phyloP scores from a whole-genome alignment of 2,888 invertebrate species.

The Dromius quadrimaculatus region DNA sequence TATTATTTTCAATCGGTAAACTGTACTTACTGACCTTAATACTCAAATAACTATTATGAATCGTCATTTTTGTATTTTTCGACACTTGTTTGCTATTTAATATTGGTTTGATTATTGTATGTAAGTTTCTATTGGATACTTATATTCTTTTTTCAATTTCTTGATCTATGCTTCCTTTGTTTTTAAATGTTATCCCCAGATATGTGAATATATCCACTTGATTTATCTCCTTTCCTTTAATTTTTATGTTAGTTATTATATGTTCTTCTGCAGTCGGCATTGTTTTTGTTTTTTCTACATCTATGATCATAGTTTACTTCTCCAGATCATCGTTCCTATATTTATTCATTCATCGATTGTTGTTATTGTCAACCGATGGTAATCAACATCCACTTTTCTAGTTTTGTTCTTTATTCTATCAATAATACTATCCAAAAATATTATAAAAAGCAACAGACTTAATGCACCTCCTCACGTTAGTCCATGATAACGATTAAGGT shows the following conservation, averaged over 20 bases:
- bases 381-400: not conserved
- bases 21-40: too few species aligned
- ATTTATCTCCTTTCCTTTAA: not conserved
- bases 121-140: not conserved
- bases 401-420: not conserved
- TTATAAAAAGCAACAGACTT: not conserved
- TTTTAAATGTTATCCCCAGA: not conserved
- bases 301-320: too few species aligned
- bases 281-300: too few species aligned
- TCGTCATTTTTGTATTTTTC: too few species aligned
- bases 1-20: too few species aligned
- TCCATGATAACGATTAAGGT: too few species aligned
- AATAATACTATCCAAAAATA: not conserved
- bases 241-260: not conserved
- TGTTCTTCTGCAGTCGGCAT: not conserved
- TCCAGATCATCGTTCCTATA: not conserved
- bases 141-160: not conserved
- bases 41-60: too few species aligned
- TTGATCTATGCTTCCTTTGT: not conserved
- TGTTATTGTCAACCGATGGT: not conserved
- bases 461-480: not conserved
- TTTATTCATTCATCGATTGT: not conserved
- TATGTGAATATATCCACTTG: not conserved
- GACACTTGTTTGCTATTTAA: too few species aligned
- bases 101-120: too few species aligned